Evolutionary conservation across 2,113 vertebrate genomes (phyloP).

Genomic region (Syngnathus floridae): DNA sequence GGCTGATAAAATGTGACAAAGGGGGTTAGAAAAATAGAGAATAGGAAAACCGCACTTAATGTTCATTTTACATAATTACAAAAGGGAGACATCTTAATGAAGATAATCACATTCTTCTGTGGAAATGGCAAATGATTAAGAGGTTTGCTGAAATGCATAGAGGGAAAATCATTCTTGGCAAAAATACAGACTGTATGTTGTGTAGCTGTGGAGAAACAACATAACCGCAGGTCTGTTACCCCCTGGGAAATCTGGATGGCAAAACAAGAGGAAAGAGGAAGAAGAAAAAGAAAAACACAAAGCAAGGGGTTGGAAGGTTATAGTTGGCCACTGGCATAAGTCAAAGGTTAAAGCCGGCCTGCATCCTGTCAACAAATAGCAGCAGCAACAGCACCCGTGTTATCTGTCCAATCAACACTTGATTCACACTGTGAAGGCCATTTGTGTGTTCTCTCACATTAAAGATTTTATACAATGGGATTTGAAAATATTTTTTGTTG

Average conservation of each 20-base stretch:
- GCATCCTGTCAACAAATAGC: conserved; percentile 41
- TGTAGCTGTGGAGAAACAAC: not conserved
- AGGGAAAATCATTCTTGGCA: too few relatives aligned
- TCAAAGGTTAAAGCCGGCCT: conserved; percentile 37
- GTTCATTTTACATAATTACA: too few relatives aligned
- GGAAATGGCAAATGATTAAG: not conserved
- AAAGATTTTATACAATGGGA: not conserved
- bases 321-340: conserved; percentile 26
- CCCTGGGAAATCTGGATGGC: conserved; percentile 19
- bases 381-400: not conserved
- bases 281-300: conserved; percentile 20
- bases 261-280: conserved; percentile 22
- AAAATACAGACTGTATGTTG: too few relatives aligned
- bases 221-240: conserved; percentile 8
- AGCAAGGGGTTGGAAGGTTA: conserved; percentile 29
- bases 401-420: conserved; percentile 14
- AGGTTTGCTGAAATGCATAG: not conserved
- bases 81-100: too few relatives aligned
- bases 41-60: too few relatives aligned
- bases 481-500: not conserved
- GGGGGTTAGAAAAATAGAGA: too few relatives aligned
- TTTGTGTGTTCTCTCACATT: conserved; percentile 1
- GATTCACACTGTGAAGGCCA: not conserved
- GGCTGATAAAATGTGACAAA: not conserved
- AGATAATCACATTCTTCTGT: too few relatives aligned